Percentiles rank a stretch among this genome's conserved stretches.
Conservation (phyloP, 2,888 invertebrate species). For the Doris montereyensis region DNA sequence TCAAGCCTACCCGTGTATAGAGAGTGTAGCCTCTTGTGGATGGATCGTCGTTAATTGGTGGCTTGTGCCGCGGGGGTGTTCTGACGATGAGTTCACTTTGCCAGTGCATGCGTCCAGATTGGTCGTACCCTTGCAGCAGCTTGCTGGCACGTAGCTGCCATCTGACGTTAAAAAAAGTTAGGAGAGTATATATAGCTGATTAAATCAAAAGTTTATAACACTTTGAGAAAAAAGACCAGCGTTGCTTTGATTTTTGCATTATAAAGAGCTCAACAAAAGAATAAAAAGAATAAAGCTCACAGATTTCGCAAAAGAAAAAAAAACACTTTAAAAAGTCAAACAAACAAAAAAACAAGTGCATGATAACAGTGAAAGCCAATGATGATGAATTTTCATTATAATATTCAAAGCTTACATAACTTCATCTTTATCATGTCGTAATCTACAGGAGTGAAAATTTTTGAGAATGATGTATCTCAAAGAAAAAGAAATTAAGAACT, state of each 20-base stretch:
- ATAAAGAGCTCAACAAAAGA: no score
- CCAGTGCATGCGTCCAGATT: conserved; percentile 54
- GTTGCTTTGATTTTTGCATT: no score
- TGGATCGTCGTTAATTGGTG: conserved; percentile 44
- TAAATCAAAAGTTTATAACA: no score
- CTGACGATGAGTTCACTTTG: conserved; percentile 9
- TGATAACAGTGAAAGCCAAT: not conserved
- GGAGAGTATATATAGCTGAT: no score
- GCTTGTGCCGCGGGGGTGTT: conserved; percentile 48
- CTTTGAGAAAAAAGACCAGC: no score
- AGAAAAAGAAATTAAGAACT: no score
- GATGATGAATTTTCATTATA: not conserved
- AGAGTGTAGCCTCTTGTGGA: conserved; percentile 53
- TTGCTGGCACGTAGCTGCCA: conserved; percentile 55
- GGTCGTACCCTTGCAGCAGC: conserved; percentile 51
- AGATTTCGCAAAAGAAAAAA: no score
- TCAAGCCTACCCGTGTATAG: conserved; percentile 53
- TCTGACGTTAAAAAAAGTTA: conserved; percentile 45
- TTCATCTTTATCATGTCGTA: no score
- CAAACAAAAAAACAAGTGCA: not conserved
- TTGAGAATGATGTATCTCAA: no score
- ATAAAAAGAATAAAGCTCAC: no score
- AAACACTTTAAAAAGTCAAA: not conserved
- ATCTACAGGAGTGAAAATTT: no score
- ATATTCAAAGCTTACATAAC: not conserved